Conservation (phyloP, 2,888 invertebrate genomes). For the Drosophila nigritarsus region DNA sequence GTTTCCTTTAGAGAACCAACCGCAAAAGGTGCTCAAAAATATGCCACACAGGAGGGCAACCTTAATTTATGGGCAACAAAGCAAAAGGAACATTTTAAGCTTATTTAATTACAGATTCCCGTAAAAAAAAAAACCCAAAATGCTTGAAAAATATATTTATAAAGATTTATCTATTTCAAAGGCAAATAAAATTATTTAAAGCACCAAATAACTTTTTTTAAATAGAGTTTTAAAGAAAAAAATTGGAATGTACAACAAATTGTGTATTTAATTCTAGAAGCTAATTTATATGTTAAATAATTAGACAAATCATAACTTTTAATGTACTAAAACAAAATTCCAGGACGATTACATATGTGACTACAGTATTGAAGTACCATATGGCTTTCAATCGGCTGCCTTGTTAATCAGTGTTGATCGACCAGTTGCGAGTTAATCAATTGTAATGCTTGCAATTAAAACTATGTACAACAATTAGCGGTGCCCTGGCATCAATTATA, state of each 20-base stretch:
- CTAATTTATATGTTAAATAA: background rate
- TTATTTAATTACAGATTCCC: background rate
- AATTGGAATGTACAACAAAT: no score
- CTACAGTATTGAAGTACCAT: background rate
- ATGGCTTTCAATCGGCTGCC: background rate
- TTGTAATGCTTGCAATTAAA: conserved; percentile 45
- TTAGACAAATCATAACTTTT: background rate
- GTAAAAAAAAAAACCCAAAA: background rate
- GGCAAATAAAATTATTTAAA: no score
- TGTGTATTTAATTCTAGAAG: no score
- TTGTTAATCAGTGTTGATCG: conserved; percentile 20
- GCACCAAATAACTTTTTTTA: no score
- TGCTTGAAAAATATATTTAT: no score
- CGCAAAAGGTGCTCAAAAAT: conserved; percentile 44
- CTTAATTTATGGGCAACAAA: conserved; percentile 4
- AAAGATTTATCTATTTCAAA: no score
- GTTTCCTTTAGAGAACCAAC: conserved; percentile 35
- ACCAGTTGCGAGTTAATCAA: conserved; percentile 39
- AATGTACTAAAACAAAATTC: background rate
- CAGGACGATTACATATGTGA: background rate
- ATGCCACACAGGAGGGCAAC: conserved; percentile 23
- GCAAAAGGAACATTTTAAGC: background rate
- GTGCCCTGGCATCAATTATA: conserved; percentile 22
- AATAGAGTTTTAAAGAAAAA: background rate
- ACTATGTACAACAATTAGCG: conserved; percentile 39